Conservation (phyloP, 1,140 invertebrate genomes). For the Pseudomyrmex gracilis region DNA sequence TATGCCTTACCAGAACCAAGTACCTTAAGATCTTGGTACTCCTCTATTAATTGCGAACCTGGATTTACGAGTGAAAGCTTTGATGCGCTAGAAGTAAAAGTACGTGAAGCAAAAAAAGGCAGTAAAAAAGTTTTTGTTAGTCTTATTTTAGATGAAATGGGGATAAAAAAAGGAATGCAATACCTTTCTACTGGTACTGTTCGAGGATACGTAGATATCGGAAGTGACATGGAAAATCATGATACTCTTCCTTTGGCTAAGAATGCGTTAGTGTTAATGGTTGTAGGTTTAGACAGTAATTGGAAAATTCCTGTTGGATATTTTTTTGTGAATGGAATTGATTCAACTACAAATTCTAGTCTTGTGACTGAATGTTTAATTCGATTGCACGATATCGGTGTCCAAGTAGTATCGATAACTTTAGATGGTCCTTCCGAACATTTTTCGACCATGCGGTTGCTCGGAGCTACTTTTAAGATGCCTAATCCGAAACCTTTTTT, state of each 20-base stretch:
- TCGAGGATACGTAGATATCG: neutral
- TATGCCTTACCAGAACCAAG: neutral
- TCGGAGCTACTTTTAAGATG: too few species aligned
- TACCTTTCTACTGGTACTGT: neutral
- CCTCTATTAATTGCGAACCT: neutral
- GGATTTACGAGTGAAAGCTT: neutral
- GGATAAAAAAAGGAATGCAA: neutral
- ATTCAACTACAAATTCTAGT: too few species aligned
- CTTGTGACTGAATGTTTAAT: too few species aligned
- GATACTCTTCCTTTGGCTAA: too few species aligned
- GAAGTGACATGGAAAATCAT: neutral
- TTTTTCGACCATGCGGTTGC: too few species aligned
- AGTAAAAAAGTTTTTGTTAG: neutral
- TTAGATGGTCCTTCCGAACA: too few species aligned
- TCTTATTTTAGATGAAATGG: neutral
- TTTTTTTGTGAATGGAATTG: neutral
- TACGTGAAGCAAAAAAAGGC: neutral
- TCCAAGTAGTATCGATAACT: neutral
- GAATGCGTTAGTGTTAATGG: conserved; percentile 1
- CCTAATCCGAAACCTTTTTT: too few species aligned
- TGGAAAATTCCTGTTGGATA: neutral
- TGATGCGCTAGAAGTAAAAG: neutral
- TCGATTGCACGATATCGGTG: neutral
- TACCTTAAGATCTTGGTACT: neutral
- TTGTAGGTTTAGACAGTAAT: neutral